phyloP scores from a whole-genome alignment of 2,888 invertebrate species.

The Caenorhabditis uteleia region DNA sequence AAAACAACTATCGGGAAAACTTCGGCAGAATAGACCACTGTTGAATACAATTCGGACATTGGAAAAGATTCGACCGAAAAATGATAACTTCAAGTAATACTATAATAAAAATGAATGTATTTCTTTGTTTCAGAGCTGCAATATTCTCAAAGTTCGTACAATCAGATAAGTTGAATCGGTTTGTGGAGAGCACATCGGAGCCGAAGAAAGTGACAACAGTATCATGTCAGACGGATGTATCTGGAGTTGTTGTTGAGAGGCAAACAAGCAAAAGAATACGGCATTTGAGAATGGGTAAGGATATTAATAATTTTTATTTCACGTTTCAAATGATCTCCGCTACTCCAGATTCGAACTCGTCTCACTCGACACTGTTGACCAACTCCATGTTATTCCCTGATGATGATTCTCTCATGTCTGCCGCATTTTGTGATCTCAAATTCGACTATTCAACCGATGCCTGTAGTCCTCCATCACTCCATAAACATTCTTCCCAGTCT shows the following conservation, averaged over 20 bases:
- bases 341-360: constrained; percentile 35
- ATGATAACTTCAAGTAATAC: constrained; percentile 34
- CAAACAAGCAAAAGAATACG: constrained; percentile 21
- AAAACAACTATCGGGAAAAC: not conserved
- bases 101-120: not conserved
- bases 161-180: constrained; percentile 49
- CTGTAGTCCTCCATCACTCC: constrained; percentile 20
- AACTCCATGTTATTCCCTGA: constrained; percentile 44
- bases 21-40: constrained; percentile 31
- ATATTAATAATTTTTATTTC: not conserved
- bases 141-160: constrained; percentile 55
- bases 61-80: constrained; percentile 40
- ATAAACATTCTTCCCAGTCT: constrained; percentile 35
- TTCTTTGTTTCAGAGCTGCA: constrained; percentile 30
- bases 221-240: constrained; percentile 37
- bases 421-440: constrained; percentile 60
- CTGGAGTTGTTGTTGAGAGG: constrained; percentile 26
- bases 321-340: too few relatives aligned
- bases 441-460: constrained; percentile 41
- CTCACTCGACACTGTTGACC: constrained; percentile 39
- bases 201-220: constrained; percentile 31
- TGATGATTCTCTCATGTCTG: constrained; percentile 61
- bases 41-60: constrained; percentile 51
- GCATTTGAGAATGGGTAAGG: constrained; percentile 23
- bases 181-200: constrained; percentile 50